A percentile compares a stretch with the other conserved stretches of the same genome.
Evolutionary conservation across 53 echinoderm and acorn worm genomes (phyloP).

Genomic region (Apostichopus leukothele): DNA sequence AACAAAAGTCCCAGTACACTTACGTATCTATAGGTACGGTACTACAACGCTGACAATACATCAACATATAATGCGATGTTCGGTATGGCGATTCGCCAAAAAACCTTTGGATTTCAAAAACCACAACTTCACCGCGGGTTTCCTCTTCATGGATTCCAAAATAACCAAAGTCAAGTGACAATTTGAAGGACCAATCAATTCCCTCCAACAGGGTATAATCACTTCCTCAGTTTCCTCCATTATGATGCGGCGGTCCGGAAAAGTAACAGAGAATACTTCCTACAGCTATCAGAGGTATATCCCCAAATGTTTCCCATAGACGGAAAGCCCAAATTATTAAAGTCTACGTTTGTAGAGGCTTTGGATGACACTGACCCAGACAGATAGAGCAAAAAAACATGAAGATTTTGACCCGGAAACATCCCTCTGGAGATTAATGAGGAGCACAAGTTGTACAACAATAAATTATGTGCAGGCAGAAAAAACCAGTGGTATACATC

Average conservation of each 20-base stretch:
- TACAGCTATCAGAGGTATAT: slow-evolving; percentile 42
- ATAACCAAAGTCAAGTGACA: slow-evolving; percentile 23
- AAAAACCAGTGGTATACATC: no score
- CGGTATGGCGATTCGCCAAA: no score
- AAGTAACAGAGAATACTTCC: slow-evolving; percentile 36
- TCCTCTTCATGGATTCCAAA: slow-evolving; percentile 24
- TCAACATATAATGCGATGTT: no score
- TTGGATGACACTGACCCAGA: neutral
- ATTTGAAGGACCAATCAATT: slow-evolving; percentile 29
- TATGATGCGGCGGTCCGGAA: slow-evolving; percentile 41
- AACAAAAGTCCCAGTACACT: no score
- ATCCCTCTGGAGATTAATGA: neutral
- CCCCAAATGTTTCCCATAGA: slow-evolving; percentile 12
- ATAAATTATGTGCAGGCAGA: no score
- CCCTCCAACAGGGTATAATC: neutral
- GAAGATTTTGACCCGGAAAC: neutral
- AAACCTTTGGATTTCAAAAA: neutral
- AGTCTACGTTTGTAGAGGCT: neutral
- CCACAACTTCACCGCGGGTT: slow-evolving; percentile 15
- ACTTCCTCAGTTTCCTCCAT: slow-evolving; percentile 39
- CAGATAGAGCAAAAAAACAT: neutral
- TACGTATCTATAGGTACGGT: no score
- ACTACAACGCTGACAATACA: no score
- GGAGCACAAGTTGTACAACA: no score
- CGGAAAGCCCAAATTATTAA: slow-evolving; percentile 22